These are phyloP conservation scores for Micromussa lordhowensis DNA, from an alignment of 92 coral and sea anemone species.

Conservation along the genomic window DNA sequence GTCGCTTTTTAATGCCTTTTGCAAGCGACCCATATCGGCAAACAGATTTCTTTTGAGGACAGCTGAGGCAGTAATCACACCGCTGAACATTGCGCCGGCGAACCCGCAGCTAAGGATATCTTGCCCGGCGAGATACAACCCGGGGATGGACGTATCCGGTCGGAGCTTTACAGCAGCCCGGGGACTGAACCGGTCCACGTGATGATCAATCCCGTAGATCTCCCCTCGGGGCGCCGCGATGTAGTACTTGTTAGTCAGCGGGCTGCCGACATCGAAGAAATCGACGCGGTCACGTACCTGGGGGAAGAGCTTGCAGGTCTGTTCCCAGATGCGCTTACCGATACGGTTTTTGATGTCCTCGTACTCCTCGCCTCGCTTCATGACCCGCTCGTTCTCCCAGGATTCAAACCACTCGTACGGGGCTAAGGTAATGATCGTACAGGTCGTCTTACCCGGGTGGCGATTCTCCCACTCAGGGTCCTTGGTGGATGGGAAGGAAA, in stretches of 20 bases:
- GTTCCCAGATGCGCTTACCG: constrained; percentile 95
- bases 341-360: constrained; percentile 89
- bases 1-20: constrained; percentile 35
- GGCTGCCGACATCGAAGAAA: constrained; percentile 93
- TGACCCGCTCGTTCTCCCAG: constrained; percentile 89
- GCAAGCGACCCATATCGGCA: constrained; percentile 71
- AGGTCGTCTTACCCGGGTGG: constrained; percentile 84
- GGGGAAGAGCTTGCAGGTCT: constrained; percentile 83
- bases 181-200: constrained; percentile 84
- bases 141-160: constrained; percentile 86
- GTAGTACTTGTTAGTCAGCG: constrained; percentile 86
- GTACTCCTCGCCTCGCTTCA: constrained; percentile 95
- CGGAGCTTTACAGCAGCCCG: constrained; percentile 80
- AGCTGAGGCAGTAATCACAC: constrained; percentile 81
- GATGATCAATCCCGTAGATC: constrained; percentile 93
- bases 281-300: constrained; percentile 83
- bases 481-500: constrained; percentile 95
- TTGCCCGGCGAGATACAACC: constrained; percentile 89
- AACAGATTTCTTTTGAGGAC: constrained; percentile 79
- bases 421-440: constrained; percentile 80
- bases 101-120: constrained; percentile 89
- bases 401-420: constrained; percentile 92
- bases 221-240: constrained; percentile 93
- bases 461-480: constrained; percentile 96
- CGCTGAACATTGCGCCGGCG: constrained; percentile 87